Conservation (phyloP, 2,113 vertebrate species). For the Pseudois nayaur region DNA sequence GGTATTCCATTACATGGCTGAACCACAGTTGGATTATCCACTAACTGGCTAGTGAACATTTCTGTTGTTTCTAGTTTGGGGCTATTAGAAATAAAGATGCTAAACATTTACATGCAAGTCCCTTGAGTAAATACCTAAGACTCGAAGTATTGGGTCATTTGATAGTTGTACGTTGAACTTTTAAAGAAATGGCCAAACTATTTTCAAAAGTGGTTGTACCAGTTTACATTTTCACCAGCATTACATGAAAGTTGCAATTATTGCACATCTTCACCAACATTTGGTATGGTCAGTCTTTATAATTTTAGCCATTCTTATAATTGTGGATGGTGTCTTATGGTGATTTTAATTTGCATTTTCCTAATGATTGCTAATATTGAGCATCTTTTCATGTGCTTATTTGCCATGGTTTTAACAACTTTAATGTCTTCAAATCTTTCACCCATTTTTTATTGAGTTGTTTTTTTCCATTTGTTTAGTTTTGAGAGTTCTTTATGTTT, state of each 20-base stretch:
- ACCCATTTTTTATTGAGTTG: neutral
- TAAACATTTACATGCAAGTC: neutral
- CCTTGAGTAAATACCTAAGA: neutral
- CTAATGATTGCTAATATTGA: neutral
- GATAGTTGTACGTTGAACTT: neutral
- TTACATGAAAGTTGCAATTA: neutral
- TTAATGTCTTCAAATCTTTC: neutral
- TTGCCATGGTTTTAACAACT: neutral
- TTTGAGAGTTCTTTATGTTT: neutral
- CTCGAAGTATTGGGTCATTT: neutral
- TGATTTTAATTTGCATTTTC: neutral
- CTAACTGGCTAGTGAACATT: neutral
- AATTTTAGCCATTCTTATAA: neutral
- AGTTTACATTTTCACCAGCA: neutral
- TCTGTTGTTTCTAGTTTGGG: neutral
- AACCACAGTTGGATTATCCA: neutral
- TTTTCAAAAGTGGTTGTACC: neutral
- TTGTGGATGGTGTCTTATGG: neutral
- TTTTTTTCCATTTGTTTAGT: neutral
- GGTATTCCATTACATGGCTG: neutral
- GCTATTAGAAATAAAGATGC: neutral
- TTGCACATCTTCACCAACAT: neutral
- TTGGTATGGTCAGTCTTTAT: neutral
- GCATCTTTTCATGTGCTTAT: neutral
- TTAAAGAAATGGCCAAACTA: neutral